A percentile compares a stretch with the other conserved stretches of the same genome.
These are phyloP conservation scores for Megaceryle torquata DNA, from an alignment of 2,113 vertebrate species.

Conservation along the genomic window DNA sequence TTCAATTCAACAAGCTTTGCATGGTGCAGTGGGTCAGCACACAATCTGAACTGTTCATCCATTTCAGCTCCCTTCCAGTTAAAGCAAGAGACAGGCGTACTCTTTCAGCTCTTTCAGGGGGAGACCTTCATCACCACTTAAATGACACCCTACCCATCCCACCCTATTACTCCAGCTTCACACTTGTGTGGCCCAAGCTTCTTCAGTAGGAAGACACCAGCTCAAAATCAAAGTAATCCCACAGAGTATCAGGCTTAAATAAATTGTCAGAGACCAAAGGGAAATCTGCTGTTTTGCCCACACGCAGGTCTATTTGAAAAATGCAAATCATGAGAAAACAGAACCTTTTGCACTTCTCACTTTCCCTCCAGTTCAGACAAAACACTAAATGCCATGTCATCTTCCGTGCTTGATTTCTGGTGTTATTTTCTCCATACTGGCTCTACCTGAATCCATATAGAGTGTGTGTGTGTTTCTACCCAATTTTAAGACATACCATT, in stretches of 20 bases:
- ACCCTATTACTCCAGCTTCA: rapidly evolving
- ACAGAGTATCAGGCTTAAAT: background rate
- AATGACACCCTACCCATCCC: background rate
- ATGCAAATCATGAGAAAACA: background rate
- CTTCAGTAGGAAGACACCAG: background rate
- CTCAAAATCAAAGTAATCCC: background rate
- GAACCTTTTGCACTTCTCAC: background rate
- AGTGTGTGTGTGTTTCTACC: background rate
- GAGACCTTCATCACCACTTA: background rate
- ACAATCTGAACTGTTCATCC: background rate
- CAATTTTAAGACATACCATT: background rate
- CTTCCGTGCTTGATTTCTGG: background rate
- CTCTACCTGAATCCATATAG: background rate
- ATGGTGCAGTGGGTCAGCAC: background rate
- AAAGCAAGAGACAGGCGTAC: background rate
- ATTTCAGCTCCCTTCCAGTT: background rate
- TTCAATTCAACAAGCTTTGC: background rate
- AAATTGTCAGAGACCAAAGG: background rate
- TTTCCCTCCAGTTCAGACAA: background rate
- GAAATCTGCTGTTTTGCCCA: background rate
- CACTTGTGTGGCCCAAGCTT: background rate
- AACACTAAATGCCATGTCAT: background rate
- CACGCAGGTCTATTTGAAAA: background rate
- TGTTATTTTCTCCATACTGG: background rate
- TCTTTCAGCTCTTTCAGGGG: background rate